A percentile compares a stretch with the other conserved stretches of the same genome.
phyloP scores from a whole-genome alignment of 2,888 invertebrate genomes.

The Pyrgus malvae region DNA sequence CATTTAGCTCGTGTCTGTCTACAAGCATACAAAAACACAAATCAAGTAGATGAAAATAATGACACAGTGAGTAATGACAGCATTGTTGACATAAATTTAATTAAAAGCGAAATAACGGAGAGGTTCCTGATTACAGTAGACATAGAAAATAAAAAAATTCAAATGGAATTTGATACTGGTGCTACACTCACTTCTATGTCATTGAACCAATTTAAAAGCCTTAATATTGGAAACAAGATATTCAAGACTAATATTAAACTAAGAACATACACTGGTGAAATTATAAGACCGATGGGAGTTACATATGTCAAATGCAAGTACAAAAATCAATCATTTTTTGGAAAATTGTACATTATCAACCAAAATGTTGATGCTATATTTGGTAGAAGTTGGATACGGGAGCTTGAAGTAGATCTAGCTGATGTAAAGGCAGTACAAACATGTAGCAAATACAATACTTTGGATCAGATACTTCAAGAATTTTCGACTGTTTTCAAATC shows the following conservation, averaged over 20 bases:
- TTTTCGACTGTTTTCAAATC: not conserved
- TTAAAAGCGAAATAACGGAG: not conserved
- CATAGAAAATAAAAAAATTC: not conserved
- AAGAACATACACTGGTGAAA: not conserved
- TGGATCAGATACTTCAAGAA: not conserved
- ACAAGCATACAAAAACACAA: not conserved
- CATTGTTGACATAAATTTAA: not conserved
- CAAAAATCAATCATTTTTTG: not conserved
- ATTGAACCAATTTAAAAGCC: constrained; percentile 1
- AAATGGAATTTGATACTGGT: constrained; percentile 3
- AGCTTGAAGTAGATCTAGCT: not conserved
- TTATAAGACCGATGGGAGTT: not conserved
- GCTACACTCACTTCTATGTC: not conserved
- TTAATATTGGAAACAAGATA: not conserved
- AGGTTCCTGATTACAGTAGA: not conserved
- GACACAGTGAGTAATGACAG: not conserved
- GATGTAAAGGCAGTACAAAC: not conserved
- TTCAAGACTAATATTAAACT: not conserved
- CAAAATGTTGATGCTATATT: not conserved
- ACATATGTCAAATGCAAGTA: not conserved
- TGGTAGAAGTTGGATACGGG: not conserved
- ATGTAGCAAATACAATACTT: not conserved
- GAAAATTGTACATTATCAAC: not conserved
- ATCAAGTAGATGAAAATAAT: not conserved
- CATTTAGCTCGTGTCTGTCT: constrained; percentile 1